Evolutionary conservation across 2,113 vertebrate genomes (phyloP), one percentile per base, ranked within the genome.

Genomic region (Seriola rivoliana): DNA sequence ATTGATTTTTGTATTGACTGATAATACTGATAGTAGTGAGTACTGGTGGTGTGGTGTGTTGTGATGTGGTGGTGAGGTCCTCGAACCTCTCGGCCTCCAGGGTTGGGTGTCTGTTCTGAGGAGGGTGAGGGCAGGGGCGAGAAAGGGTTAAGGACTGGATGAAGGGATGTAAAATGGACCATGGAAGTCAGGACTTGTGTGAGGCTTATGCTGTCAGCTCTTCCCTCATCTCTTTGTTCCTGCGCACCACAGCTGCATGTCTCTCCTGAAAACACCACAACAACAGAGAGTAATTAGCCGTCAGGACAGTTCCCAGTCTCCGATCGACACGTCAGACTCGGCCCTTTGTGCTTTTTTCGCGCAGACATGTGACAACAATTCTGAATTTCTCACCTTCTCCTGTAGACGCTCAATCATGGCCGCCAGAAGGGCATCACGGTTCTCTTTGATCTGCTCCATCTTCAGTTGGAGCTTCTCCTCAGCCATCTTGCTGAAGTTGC

Each of bases 401-500:
- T 97, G 97, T 88, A 99, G 95, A 81, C 98, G 96, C 78, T 97
- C 97, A 81, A 98, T 46, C 96, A 98, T 97, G 85, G 98, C 98
- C 0, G 97, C 97, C 86, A 99, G 89, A 38, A 97, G 93, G 9
- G 98, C 98, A 44, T 98, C 97, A 0, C 98, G 96, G 92, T 99
- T 99, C 91, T 99, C 98, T 92, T 97, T 97, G 91, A 97, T 99
- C 93, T 97, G 97, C 19, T 98, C 98, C 97, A 99, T 99, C 93
- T 96, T 99, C 90, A 96, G 93, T 0, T 95, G 96, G 87, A 99
- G 96, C 89, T 96, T 97, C 90, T 98, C 97, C 81, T 99, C 98
- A 1, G 98, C 98, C 96, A 96, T 96, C 90, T 96, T 98, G 96
- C 97, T 99, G 94, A 99, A 99, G 91, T 99, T 99, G 93, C 97